Conservation (phyloP, 2,113 vertebrate species). For the Thalassarche chlororhynchos region DNA sequence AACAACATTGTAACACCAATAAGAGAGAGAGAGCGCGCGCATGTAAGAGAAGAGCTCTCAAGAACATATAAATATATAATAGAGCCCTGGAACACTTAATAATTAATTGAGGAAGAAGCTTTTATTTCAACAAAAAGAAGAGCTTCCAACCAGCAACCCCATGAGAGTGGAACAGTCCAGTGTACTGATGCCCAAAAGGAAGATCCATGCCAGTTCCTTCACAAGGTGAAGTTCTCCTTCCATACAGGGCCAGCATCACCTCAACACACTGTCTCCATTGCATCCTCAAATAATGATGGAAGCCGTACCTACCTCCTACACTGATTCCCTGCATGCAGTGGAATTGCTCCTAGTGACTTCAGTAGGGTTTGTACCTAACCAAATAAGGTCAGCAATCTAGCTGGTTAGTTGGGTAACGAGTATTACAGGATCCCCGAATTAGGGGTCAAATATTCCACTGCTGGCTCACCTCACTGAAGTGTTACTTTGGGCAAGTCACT, state of each 20-base stretch:
- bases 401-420: neutral
- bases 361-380: neutral
- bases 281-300: neutral
- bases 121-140: constrained; percentile 58
- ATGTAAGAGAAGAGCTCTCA: constrained; percentile 49
- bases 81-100: constrained; percentile 61
- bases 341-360: neutral
- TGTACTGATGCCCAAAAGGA: neutral
- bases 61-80: constrained; percentile 73
- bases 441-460: neutral
- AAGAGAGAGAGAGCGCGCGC: neutral
- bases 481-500: neutral
- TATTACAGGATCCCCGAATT: neutral
- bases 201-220: neutral
- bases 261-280: neutral
- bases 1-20: constrained; percentile 8
- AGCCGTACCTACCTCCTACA: neutral
- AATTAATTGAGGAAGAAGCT: constrained; percentile 68
- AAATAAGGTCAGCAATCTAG: neutral
- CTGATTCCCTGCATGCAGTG: neutral
- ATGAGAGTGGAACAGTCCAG: neutral
- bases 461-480: neutral
- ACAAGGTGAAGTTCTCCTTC: neutral
- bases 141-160: constrained; percentile 1
- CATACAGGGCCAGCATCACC: neutral